Base-by-base conservation (phyloP, 2,888 invertebrate species). In the Osmoderma eremita region DNA sequence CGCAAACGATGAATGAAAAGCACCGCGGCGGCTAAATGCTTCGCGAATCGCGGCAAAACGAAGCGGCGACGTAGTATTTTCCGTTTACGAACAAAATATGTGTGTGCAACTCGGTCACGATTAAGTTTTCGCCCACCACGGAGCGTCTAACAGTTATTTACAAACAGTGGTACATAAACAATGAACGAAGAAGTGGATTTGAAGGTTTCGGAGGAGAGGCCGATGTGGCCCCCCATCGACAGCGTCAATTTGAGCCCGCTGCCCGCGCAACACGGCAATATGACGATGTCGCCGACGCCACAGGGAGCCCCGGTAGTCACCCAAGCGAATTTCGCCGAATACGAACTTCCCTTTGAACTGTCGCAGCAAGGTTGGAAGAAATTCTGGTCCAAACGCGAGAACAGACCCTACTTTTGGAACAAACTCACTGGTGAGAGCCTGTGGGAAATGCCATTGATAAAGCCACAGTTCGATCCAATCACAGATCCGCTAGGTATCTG, bases 391-490 rank as follows among this genome's bases (percentile, higher is more conserved):
- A 94, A 95, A 79, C 85, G 97, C 63, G 97, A 98, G 82, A 95
- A 93, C 79, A 86, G 97, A 24, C 95, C 95, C 1, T 98, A 98
- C 81, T 98, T 93, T 83, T 98, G 97, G 94, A 98, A 98, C 81
- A 96, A 96, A 84, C 83, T 93, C 20, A 95, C 95, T 0, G 95
- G 96, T 63, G 95, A 97, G 83, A 97, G 97, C n/a, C 85, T 97
- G 74, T 98, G 98, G 98, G 97, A 98, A 81, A 89, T 95, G 88
- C 97, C 97, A 12, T 83, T 89, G 8, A 63, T 75, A 22, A 91
- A 91, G 78, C 87, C 89, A 68, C 92, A 91, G 75, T 95, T 93
- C 83, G 97, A 97, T 84, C 94, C 94, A 0, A 88, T 95, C 54
- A 95, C 95, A 63, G 95, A 97, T 83, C 97, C 97, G 0, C 84